Evolutionary conservation across 2,888 invertebrate genomes (phyloP).

Genomic region (Synergus laeviventris): DNA sequence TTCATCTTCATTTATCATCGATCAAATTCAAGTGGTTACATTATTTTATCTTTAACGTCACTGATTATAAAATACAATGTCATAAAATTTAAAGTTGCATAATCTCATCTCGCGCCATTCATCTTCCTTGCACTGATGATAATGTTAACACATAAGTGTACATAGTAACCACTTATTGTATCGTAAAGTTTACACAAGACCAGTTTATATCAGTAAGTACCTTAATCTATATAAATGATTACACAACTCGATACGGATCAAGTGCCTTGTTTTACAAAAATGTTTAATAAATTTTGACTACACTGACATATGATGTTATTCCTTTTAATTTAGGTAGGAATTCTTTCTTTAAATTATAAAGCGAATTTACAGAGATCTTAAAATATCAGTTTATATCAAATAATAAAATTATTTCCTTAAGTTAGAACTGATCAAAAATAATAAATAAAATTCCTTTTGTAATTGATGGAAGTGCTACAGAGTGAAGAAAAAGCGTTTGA

Average conservation of each 20-base stretch:
- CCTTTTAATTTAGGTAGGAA: background rate
- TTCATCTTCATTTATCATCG: conserved; percentile 40
- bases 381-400: too few species aligned
- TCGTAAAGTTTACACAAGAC: background rate
- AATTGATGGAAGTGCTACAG: too few species aligned
- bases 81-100: conserved; percentile 32
- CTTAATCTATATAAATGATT: conserved; percentile 1
- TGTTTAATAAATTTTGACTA: conserved; percentile 15
- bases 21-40: conserved; percentile 15
- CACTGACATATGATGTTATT: background rate
- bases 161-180: background rate
- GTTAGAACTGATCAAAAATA: too few species aligned
- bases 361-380: too few species aligned
- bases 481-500: background rate
- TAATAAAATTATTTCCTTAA: too few species aligned
- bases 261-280: conserved; percentile 19
- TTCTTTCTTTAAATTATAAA: too few species aligned
- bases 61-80: background rate
- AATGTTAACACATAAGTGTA: background rate
- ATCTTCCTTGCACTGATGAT: conserved; percentile 42
- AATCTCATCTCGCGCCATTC: conserved; percentile 40
- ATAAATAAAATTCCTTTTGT: too few species aligned
- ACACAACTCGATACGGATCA: background rate
- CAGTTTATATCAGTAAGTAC: background rate
- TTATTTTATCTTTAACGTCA: conserved; percentile 18